Percentiles rank a stretch among this genome's conserved stretches.
Conservation (phyloP, 2,888 invertebrate species). For the Tiphia femorata region DNA sequence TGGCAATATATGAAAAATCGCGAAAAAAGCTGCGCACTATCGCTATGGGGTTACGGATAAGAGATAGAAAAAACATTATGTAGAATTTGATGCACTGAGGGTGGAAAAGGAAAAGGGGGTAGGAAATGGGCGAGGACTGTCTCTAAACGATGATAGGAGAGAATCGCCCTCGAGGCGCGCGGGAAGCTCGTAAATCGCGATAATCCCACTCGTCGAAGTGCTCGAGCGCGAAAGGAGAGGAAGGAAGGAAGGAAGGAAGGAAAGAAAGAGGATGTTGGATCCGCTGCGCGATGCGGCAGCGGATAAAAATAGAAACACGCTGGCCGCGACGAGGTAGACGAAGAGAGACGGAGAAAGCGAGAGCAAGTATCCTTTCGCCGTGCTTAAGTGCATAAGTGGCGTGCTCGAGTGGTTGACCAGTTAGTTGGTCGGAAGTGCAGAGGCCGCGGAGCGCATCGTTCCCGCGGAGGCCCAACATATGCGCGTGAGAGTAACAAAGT, state of each 20-base stretch:
- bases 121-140: neutral
- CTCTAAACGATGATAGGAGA: neutral
- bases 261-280: constrained; percentile 27
- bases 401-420: constrained; percentile 57
- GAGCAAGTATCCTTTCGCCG: constrained; percentile 53
- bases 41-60: no score
- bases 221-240: neutral
- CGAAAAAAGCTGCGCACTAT: no score
- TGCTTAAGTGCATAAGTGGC: constrained; percentile 59
- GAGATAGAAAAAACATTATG: no score
- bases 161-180: neutral
- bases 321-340: constrained; percentile 19
- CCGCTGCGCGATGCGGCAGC: constrained; percentile 2
- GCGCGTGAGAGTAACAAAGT: neutral
- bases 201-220: neutral
- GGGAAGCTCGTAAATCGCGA: neutral
- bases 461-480: constrained; percentile 5
- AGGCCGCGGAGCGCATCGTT: constrained; percentile 19
- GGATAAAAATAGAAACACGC: constrained; percentile 52
- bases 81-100: no score
- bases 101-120: neutral
- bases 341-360: no score
- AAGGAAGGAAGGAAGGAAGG: neutral
- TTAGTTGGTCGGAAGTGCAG: constrained; percentile 52
- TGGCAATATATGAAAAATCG: no score